Percentiles rank a stretch among this genome's conserved stretches.
Evolutionary conservation across 2,888 invertebrate genomes (phyloP).

Genomic region (Drosophila paranaensis): DNA sequence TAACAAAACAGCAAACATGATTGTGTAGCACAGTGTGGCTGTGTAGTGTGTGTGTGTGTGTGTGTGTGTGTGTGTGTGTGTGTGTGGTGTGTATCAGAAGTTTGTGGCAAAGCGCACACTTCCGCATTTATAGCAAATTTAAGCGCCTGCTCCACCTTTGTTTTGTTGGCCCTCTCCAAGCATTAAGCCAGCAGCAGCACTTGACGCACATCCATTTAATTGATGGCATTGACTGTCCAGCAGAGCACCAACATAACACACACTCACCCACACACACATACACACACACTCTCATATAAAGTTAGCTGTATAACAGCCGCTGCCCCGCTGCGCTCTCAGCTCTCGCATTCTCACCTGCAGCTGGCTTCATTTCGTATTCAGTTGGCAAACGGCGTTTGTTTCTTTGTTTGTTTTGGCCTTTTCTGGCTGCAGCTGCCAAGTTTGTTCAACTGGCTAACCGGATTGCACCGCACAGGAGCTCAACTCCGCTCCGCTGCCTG

Average conservation of each 20-base stretch:
- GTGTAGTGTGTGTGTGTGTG: background rate
- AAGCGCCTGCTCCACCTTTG: conserved; percentile 59
- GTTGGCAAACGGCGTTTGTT: conserved; percentile 44
- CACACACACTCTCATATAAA: conserved; percentile 5
- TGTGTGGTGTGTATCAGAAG: conserved; percentile 46
- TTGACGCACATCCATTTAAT: conserved; percentile 48
- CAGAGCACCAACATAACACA: conserved; percentile 10
- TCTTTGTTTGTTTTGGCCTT: conserved; percentile 35
- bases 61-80: conserved; percentile 13
- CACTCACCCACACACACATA: conserved; percentile 3
- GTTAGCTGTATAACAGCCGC: background rate
- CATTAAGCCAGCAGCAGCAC: conserved; percentile 56
- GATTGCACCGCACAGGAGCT: background rate
- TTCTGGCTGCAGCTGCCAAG: conserved; percentile 33
- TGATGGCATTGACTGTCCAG: conserved; percentile 47
- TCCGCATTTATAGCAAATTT: conserved; percentile 73
- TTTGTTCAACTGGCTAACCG: conserved; percentile 30
- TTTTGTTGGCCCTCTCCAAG: conserved; percentile 45
- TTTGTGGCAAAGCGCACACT: conserved; percentile 57
- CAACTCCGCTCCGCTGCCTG: background rate
- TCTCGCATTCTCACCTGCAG: conserved; percentile 17
- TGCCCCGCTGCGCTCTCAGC: background rate
- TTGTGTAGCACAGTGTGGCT: conserved; percentile 16
- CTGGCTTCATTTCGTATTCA: conserved; percentile 61
- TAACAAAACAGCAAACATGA: conserved; percentile 48